Percentiles rank a stretch among this genome's conserved stretches.
Conservation (phyloP, 2,888 invertebrate species). For the Caenorhabditis sp. region DNA sequence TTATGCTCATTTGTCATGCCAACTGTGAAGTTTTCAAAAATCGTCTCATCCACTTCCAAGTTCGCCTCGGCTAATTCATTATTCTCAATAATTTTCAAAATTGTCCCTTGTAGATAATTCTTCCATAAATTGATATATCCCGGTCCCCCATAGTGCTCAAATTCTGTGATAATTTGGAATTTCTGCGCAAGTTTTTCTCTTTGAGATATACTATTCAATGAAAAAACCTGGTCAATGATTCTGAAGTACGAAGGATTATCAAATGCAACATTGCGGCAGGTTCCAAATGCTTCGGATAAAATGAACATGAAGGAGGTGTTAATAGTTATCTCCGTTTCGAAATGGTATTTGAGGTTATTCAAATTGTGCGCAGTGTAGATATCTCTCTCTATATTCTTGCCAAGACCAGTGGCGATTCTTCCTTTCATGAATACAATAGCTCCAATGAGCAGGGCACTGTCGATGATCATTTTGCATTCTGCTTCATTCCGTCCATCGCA, state of each 20-base stretch:
- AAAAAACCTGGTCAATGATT: slow-evolving; percentile 19
- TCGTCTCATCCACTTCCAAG: slow-evolving; percentile 5
- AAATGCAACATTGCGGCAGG: slow-evolving; percentile 6
- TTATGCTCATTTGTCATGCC: slow-evolving; percentile 14
- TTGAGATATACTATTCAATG: slow-evolving; percentile 22
- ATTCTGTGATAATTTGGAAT: slow-evolving; percentile 24
- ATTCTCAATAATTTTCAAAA: slow-evolving; percentile 6
- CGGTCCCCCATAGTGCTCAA: slow-evolving; percentile 17
- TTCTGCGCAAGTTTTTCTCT: slow-evolving; percentile 25
- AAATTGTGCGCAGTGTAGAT: slow-evolving; percentile 20
- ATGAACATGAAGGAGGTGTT: slow-evolving; percentile 27
- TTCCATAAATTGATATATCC: slow-evolving; percentile 8
- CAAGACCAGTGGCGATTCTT: not conserved
- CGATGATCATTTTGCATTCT: slow-evolving; percentile 28
- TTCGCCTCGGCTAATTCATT: slow-evolving; percentile 10
- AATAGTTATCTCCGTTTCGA: slow-evolving; percentile 34
- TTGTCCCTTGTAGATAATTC: slow-evolving; percentile 11
- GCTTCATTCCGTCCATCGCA: slow-evolving; percentile 14
- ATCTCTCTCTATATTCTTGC: slow-evolving; percentile 25
- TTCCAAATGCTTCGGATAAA: slow-evolving; percentile 17
- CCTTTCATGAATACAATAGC: slow-evolving; percentile 17
- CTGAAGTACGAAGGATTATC: not conserved
- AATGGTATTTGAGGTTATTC: slow-evolving; percentile 26
- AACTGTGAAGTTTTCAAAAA: slow-evolving; percentile 11
- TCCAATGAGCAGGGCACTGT: slow-evolving; percentile 29